Conservation (phyloP, 2,888 invertebrate genomes). For the Eilema depressum region DNA sequence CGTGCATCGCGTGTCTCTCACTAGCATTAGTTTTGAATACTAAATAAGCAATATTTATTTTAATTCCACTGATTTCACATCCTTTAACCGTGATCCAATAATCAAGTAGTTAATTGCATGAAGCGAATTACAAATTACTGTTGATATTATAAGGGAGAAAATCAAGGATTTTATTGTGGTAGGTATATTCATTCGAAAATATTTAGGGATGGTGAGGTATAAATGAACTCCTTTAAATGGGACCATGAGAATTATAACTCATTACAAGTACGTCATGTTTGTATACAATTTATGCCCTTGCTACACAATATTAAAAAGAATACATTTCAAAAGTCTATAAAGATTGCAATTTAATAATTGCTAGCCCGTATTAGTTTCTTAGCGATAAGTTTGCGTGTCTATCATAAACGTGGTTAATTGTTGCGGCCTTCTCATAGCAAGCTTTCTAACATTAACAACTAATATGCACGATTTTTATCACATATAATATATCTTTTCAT, state of each 20-base stretch:
- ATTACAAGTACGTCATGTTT: constrained; percentile 42
- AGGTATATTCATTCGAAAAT: no score
- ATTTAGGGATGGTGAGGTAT: no score
- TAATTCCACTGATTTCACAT: constrained; percentile 22
- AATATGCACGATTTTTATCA: neutral
- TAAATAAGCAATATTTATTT: constrained; percentile 33
- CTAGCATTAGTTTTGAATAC: constrained; percentile 70
- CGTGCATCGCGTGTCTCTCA: constrained; percentile 22
- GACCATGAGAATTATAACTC: constrained; percentile 25
- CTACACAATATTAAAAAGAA: constrained; percentile 48
- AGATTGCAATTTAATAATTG: constrained; percentile 39
- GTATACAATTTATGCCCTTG: constrained; percentile 58
- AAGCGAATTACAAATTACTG: neutral
- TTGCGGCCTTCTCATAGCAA: constrained; percentile 60
- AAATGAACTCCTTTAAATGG: no score
- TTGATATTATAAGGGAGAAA: neutral
- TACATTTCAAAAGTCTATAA: constrained; percentile 65
- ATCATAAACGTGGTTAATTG: constrained; percentile 59
- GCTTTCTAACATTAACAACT: constrained; percentile 62
- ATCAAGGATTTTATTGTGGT: no score
- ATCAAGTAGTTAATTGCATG: constrained; percentile 1
- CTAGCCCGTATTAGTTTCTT: constrained; percentile 58
- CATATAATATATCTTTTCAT: neutral
- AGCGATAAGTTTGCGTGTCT: constrained; percentile 62
- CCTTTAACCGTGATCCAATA: neutral